Percentiles rank a stretch among this genome's conserved stretches.
Conservation (phyloP, 1,140 invertebrate genomes). For the Nephotettix cincticeps region DNA sequence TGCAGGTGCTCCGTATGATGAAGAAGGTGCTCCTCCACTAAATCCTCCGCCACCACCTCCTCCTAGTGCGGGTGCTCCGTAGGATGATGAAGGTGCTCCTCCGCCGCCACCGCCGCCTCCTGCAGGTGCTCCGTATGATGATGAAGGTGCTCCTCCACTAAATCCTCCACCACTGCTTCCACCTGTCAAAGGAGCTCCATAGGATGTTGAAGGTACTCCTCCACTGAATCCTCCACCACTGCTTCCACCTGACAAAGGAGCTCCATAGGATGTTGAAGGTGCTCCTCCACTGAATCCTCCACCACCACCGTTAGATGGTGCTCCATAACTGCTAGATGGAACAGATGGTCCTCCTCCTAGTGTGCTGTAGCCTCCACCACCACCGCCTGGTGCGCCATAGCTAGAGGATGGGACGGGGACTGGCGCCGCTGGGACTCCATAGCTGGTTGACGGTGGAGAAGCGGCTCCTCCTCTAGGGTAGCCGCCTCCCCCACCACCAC, state of each 20-base stretch:
- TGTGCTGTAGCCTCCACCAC: slow-evolving; percentile 12
- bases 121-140: slow-evolving; percentile 30
- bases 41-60: slow-evolving; percentile 14
- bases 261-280: slow-evolving; percentile 30
- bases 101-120: not conserved
- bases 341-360: not conserved
- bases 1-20: not conserved
- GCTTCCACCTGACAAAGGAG: not conserved
- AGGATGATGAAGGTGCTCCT: slow-evolving; percentile 22
- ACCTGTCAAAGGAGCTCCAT: slow-evolving; percentile 31
- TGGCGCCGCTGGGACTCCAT: slow-evolving; percentile 34
- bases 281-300: not conserved
- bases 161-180: not conserved
- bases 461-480: slow-evolving; percentile 7
- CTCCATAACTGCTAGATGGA: slow-evolving; percentile 30
- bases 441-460: slow-evolving; percentile 35
- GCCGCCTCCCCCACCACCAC: slow-evolving; percentile 9
- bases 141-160: slow-evolving; percentile 9
- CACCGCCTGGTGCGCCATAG: slow-evolving; percentile 10
- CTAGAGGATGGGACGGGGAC: slow-evolving; percentile 31
- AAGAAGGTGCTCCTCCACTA: not conserved
- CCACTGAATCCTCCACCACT: not conserved
- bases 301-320: slow-evolving; percentile 5
- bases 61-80: slow-evolving; percentile 14
- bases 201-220: slow-evolving; percentile 25